These are phyloP conservation scores for Drosophila sechellia DNA, from an alignment of 1,140 invertebrate genomes.

Conservation along the genomic window DNA sequence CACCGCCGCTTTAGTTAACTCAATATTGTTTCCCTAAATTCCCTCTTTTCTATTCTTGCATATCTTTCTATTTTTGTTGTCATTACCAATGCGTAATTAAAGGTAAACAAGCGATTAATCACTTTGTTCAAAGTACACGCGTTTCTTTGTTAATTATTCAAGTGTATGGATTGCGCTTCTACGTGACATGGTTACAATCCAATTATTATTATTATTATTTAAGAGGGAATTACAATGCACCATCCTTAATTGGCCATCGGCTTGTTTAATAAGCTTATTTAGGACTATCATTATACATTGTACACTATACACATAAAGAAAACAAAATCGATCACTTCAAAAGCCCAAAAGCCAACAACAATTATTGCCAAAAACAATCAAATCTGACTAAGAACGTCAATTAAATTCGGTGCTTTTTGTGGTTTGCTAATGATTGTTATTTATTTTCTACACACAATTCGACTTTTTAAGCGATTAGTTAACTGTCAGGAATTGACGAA, in stretches of 20 bases:
- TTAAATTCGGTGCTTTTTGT: background rate
- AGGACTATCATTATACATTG: background rate
- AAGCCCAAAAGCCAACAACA: too few species aligned
- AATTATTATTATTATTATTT: background rate
- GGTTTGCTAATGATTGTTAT: background rate
- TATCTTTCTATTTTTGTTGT: background rate
- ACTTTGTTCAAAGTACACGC: background rate
- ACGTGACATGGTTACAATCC: slow-evolving; percentile 9
- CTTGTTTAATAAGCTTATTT: slow-evolving; percentile 2
- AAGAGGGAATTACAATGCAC: slow-evolving; percentile 5
- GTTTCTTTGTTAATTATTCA: slow-evolving; percentile 7
- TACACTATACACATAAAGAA: background rate
- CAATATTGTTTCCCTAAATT: background rate
- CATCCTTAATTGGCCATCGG: background rate
- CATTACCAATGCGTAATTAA: slow-evolving; percentile 1
- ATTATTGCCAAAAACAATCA: too few species aligned
- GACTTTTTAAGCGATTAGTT: slow-evolving; percentile 3
- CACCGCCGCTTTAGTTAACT: background rate
- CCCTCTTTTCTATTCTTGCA: background rate
- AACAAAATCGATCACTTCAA: too few species aligned
- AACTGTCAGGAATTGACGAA: slow-evolving; percentile 8
- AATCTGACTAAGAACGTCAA: background rate
- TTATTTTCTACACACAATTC: background rate
- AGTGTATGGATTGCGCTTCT: background rate
- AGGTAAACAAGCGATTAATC: slow-evolving; percentile 8